These are phyloP conservation scores for Edolisoma coerulescens DNA, from an alignment of 2,113 vertebrate species.

Conservation along the genomic window DNA sequence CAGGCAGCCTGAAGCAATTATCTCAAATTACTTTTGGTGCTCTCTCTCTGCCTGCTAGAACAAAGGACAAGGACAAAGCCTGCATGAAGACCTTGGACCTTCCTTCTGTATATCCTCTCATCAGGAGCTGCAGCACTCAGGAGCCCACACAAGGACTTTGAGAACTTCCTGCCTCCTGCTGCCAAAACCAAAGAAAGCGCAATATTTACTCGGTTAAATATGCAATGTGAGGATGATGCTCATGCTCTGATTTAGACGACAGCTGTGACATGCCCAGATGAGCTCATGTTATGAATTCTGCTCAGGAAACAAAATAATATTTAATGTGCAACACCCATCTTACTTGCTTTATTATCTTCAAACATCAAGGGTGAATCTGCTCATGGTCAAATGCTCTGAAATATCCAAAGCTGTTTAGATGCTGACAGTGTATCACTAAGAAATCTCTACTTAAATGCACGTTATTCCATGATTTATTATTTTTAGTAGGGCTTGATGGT, in stretches of 20 bases:
- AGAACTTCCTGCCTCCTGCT: not conserved
- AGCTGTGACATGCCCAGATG: not conserved
- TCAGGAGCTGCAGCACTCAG: not conserved
- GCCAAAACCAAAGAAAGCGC: not conserved
- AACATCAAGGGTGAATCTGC: slow-evolving; percentile 52
- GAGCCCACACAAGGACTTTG: not conserved
- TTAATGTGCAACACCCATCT: slow-evolving; percentile 31
- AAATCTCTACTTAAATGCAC: not conserved
- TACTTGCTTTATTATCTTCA: slow-evolving; percentile 58
- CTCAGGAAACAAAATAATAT: slow-evolving; percentile 65
- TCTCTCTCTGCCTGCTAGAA: not conserved
- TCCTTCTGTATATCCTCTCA: not conserved
- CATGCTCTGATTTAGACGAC: not conserved
- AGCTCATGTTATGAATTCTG: slow-evolving; percentile 27
- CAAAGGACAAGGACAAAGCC: not conserved
- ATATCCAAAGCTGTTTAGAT: slow-evolving; percentile 43
- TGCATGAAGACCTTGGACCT: not conserved
- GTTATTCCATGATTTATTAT: slow-evolving; percentile 1
- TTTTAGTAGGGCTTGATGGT: not conserved
- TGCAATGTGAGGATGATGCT: not conserved
- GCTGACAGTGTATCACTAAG: not conserved
- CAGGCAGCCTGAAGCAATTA: not conserved
- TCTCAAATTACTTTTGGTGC: not conserved
- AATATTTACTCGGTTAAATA: not conserved
- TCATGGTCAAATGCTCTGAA: slow-evolving; percentile 49